Base-by-base conservation (phyloP, 2,888 invertebrate species). In the Watsonalla binaria region DNA sequence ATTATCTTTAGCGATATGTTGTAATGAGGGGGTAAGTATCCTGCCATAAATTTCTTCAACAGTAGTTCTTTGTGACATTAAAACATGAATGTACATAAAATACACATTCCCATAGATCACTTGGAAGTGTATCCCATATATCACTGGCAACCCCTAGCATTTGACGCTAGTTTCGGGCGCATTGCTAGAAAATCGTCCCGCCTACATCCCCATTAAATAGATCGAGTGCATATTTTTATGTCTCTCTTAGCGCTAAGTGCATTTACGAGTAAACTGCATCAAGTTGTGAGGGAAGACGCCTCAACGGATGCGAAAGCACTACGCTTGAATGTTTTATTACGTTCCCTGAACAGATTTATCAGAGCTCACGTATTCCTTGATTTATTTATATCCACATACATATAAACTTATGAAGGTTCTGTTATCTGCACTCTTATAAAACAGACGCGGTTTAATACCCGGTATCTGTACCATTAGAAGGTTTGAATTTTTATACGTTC, bases 141-240 rank as follows among this genome's bases (percentile, higher is more conserved):
- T 37, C 37, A 57, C 57, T 2, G 24, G 24, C 24, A 56, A 60
- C 65, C 67, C 67, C 66, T 64, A 65, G 69, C 68, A 61, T 75
- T 73, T 74, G 76, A 76, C 74, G 9, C 72, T 72, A 74, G 65
- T 63, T 68, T 66, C 65, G 65, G 67, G 58, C 63, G 65, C 64
- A 62, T 68, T 68, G 61, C 68, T 63, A 69, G 65, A 67, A 62
- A 71, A 71, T 68, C 66, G 11, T 62, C 58, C 72, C 86, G 75
- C 85, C 85, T 76, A 82, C 82, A 68, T 63, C 63, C 69, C 79
- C 82, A 82, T 87, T 85, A 86, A 83, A 82, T 82, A 83, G 80
- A 79, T 80, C 79, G 81, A 78, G 78, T 78, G 78, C 84, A 84
- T 86, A 84, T 84, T 85, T 87, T 86, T 86, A 84, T 79, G 78